Evolutionary conservation across 1,140 invertebrate species (phyloP), one percentile per base, ranked within the genome.

Genomic region (Zaprionus taronus): DNA sequence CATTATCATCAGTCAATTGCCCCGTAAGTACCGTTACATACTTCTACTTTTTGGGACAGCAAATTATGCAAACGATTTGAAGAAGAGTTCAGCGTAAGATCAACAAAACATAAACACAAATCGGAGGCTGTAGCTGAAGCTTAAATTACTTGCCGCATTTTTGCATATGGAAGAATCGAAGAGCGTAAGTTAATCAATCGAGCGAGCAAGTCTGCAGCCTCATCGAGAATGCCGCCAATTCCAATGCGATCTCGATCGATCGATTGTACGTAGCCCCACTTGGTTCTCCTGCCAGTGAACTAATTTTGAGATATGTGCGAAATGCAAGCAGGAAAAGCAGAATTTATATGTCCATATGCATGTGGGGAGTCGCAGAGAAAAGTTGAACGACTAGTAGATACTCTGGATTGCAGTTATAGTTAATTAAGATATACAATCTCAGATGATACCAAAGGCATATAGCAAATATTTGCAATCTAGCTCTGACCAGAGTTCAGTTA

Each of bases 271-370:
- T 20, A n/a, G 63, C 38, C 38, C 20, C 20, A 24, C 47, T 56
- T 24, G 24, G n/a, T 31, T 57, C 51, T 11, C 41, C 28, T 31
- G 57, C 66, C 65, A 74, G 41, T 90, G 85, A 79, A 89, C 85
- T 90, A 90, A 90, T 89, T 89, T 89, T 82, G 72, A 89, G 79
- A 77, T 84, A 89, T 89, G 80, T 68, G 63, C 53, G 65, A 73
- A 84, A 90, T 84, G 75, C 71, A 62, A 57, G 61, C 67, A 51
- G 65, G 67, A 68, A 36, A 53, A 60, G 17, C 38, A 20, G 17
- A 60, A 34, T 9, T 26, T 34, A 58, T 56, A 55, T 55, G 24
- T 24, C 22, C 24, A 26, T 15, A 4, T 22, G 20, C 15, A 24
- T 15, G 22, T 47, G 41, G 41, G 41, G 41, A 47, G n/a, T 17